Conservation (phyloP, 2,113 vertebrate genomes). For the Xiphorhynchus elegans region DNA sequence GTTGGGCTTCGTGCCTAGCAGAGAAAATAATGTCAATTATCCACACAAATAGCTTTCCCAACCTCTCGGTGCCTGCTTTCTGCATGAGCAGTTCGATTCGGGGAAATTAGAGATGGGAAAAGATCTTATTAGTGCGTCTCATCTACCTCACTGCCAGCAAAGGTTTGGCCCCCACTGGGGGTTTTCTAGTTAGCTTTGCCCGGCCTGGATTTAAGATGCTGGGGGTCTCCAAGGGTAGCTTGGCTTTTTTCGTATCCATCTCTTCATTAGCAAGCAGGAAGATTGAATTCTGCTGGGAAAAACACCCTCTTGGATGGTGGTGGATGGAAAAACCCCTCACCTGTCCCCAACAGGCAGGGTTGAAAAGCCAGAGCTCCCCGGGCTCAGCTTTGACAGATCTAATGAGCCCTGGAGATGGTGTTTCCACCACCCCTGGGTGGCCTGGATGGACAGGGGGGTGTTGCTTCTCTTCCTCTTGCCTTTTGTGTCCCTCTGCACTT, state of each 20-base stretch:
- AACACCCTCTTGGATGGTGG: background rate
- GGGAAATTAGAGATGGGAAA: constrained; percentile 55
- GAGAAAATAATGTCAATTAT: constrained; percentile 74
- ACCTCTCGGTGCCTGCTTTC: constrained; percentile 56
- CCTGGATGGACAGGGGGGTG: background rate
- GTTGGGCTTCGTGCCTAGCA: constrained; percentile 56
- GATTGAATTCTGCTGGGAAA: background rate
- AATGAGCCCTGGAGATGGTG: background rate
- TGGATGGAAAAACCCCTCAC: rapidly evolving
- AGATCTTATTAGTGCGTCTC: constrained; percentile 22
- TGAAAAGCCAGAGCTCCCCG: background rate
- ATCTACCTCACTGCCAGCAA: background rate
- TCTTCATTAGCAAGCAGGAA: background rate
- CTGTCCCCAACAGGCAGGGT: background rate
- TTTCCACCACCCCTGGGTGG: background rate
- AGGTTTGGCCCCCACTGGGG: background rate
- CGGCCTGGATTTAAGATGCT: background rate
- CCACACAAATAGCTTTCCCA: constrained; percentile 71
- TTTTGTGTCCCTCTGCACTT: background rate
- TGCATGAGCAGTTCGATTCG: constrained; percentile 60
- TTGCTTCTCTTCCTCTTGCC: background rate
- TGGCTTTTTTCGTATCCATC: background rate
- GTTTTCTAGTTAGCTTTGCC: background rate
- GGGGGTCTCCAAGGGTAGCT: background rate
- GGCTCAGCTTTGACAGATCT: background rate